A percentile compares a stretch with the other conserved stretches of the same genome.
phyloP scores from a whole-genome alignment of 2,888 invertebrate species.

The Nycteola revayana region DNA sequence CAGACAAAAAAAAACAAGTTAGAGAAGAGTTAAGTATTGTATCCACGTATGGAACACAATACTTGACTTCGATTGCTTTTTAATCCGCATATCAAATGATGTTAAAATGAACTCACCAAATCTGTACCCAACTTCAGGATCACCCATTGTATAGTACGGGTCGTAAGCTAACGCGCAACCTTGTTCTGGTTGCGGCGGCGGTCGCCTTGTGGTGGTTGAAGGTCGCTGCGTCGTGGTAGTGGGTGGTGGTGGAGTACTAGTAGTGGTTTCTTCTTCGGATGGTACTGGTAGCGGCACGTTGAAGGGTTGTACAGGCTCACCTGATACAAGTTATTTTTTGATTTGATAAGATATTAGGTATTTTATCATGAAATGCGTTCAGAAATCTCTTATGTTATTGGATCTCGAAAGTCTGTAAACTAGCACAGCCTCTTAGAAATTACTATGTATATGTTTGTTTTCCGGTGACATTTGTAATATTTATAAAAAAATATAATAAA shows the following conservation, averaged over 20 bases:
- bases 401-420: too few species aligned
- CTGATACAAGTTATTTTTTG: neutral
- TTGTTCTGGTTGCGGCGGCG: conserved; percentile 65
- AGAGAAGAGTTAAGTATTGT: too few species aligned
- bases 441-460: too few species aligned
- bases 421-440: too few species aligned
- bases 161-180: conserved; percentile 77
- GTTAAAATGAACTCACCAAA: conserved; percentile 86
- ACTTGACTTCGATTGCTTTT: neutral
- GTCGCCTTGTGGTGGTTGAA: conserved; percentile 43
- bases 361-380: too few species aligned
- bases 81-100: neutral
- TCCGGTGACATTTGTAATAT: too few species aligned
- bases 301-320: neutral
- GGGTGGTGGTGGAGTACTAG: conserved; percentile 15
- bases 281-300: conserved; percentile 19
- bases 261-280: conserved; percentile 13
- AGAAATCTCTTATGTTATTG: too few species aligned
- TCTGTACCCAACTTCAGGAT: conserved; percentile 80
- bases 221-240: conserved; percentile 13
- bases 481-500: too few species aligned
- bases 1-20: too few species aligned
- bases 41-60: too few species aligned
- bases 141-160: conserved; percentile 70
- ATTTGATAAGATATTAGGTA: too few species aligned